Conservation (phyloP, 2,888 invertebrate species). For the Pachymerium ferrugineum region DNA sequence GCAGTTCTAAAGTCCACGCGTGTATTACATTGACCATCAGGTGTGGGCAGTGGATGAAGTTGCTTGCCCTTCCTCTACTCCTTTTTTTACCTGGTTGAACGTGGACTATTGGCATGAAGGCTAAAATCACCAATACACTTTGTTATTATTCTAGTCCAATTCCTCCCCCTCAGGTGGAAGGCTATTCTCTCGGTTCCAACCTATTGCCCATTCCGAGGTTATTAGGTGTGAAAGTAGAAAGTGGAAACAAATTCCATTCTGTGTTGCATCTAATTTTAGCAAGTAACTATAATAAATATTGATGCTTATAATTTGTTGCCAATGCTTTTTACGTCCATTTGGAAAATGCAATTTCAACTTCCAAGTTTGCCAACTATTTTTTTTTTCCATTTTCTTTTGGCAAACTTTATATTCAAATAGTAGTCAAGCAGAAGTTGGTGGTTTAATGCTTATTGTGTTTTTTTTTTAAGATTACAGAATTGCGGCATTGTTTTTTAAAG, state of each 20-base stretch:
- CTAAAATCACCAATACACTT: constrained; percentile 25
- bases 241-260: constrained; percentile 11
- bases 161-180: constrained; percentile 11
- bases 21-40: constrained; percentile 24
- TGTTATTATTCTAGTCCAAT: constrained; percentile 24
- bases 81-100: constrained; percentile 19
- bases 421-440: too few species aligned
- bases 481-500: too few species aligned
- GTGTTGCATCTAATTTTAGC: not conserved
- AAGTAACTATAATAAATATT: not conserved
- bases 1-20: constrained; percentile 11
- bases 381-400: not conserved
- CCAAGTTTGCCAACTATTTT: too few species aligned
- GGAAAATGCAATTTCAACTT: not conserved
- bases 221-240: constrained; percentile 25
- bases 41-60: constrained; percentile 25
- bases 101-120: constrained; percentile 18
- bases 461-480: too few species aligned
- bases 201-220: constrained; percentile 23
- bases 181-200: constrained; percentile 19
- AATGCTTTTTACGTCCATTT: too few species aligned
- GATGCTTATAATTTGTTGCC: not conserved
- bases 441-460: not conserved
- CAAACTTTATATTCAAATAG: too few species aligned
- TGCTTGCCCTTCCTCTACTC: not conserved